Conservation (phyloP, 1,140 invertebrate genomes). For the Trissolcus basalis region DNA sequence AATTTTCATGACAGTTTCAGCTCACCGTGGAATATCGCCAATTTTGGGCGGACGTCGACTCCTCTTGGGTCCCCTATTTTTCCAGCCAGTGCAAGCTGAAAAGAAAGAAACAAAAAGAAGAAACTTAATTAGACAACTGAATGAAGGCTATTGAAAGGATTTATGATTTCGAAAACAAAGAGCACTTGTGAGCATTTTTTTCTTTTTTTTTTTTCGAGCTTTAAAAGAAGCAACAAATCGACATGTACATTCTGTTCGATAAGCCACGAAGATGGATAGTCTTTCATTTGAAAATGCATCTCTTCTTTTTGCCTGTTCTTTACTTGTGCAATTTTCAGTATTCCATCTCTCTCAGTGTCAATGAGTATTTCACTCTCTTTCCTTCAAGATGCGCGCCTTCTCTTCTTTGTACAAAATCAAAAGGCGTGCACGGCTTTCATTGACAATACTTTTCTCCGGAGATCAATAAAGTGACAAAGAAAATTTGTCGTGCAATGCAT, state of each 20-base stretch:
- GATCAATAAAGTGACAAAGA: conserved; percentile 34
- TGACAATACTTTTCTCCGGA: conserved; percentile 1
- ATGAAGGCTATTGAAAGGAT: background rate
- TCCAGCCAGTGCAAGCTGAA: conserved; percentile 8
- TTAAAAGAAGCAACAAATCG: conserved; percentile 3
- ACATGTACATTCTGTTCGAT: conserved; percentile 17
- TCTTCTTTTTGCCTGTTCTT: too few species aligned
- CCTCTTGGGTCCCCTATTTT: background rate
- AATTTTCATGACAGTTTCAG: background rate
- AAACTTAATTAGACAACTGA: conserved; percentile 4
- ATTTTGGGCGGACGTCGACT: conserved; percentile 13
- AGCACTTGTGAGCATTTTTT: background rate
- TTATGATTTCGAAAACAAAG: background rate
- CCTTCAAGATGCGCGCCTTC: conserved; percentile 1
- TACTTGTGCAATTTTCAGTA: too few species aligned
- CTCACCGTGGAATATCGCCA: conserved; percentile 14
- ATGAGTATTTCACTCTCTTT: background rate
- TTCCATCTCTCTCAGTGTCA: too few species aligned
- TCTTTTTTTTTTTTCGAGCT: conserved; percentile 11
- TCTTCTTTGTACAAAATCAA: conserved; percentile 13
- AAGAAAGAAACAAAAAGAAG: background rate
- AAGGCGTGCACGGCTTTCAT: conserved; percentile 6
- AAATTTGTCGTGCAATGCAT: conserved; percentile 26
- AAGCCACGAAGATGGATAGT: conserved; percentile 18
- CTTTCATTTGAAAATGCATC: conserved; percentile 6